A percentile compares a stretch with the other conserved stretches of the same genome.
These are phyloP conservation scores for Psettodes erumei DNA, from an alignment of 2,113 vertebrate species.

Conservation along the genomic window DNA sequence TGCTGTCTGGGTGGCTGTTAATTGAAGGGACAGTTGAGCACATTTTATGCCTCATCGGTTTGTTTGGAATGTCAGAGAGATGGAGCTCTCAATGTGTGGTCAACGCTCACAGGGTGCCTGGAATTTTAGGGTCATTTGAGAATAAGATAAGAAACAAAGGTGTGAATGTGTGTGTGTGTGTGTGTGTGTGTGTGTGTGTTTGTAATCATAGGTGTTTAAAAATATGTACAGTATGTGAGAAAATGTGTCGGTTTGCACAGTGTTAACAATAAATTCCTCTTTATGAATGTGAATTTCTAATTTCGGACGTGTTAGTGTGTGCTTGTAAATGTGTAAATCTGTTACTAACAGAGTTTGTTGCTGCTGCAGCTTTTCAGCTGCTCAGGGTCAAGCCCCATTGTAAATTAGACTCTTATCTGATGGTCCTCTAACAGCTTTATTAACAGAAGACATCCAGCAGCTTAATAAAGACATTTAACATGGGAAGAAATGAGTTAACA, in stretches of 20 bases:
- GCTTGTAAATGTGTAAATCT: neutral
- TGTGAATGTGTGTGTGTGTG: neutral
- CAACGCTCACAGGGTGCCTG: constrained; percentile 3
- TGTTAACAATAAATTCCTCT: neutral
- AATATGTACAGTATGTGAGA: neutral
- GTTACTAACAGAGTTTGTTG: neutral
- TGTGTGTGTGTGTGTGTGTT: neutral
- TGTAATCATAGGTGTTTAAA: neutral
- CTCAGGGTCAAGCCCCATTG: constrained; percentile 28
- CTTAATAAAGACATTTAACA: constrained; percentile 20
- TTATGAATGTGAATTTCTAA: neutral
- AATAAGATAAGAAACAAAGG: constrained; percentile 30
- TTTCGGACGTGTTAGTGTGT: neutral
- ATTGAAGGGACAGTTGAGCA: constrained; percentile 56
- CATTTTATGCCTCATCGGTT: constrained; percentile 49
- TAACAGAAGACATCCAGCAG: constrained; percentile 9
- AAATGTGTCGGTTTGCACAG: neutral
- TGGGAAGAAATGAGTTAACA: neutral
- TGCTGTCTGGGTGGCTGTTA: constrained; percentile 69
- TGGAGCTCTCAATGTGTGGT: constrained; percentile 59
- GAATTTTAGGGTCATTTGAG: constrained; percentile 41
- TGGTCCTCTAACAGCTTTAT: constrained; percentile 22
- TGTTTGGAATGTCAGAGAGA: constrained; percentile 61
- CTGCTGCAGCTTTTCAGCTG: neutral
- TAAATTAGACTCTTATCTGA: constrained; percentile 48